phyloP scores from a whole-genome alignment of 2,888 invertebrate genomes.

The Drosophila dives region DNA sequence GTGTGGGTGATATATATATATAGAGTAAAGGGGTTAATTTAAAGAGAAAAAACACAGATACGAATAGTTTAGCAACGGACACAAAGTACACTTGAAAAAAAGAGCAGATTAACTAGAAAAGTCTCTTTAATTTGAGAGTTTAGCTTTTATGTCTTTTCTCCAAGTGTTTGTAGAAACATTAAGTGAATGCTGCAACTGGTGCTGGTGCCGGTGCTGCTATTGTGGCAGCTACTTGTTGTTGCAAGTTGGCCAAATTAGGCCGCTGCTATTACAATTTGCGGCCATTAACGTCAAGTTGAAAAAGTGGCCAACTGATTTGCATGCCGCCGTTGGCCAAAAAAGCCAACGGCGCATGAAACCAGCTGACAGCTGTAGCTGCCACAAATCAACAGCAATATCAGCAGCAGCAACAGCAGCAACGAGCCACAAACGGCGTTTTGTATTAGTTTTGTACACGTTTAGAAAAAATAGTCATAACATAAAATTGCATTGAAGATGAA shows the following conservation, averaged over 20 bases:
- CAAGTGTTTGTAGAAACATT: conserved; percentile 9
- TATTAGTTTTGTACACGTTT: conserved; percentile 56
- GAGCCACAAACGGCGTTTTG: conserved; percentile 63
- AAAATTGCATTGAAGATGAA: conserved; percentile 43
- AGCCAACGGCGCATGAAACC: conserved; percentile 68
- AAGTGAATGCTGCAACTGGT: conserved; percentile 28
- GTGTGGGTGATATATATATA: conserved; percentile 21
- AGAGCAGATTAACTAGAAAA: background rate
- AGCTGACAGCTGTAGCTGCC: conserved; percentile 44
- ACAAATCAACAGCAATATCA: conserved; percentile 12
- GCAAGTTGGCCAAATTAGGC: conserved; percentile 65
- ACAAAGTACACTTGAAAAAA: conserved; percentile 22
- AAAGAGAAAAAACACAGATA: conserved; percentile 35
- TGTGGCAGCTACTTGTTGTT: conserved; percentile 64
- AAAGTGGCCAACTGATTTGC: conserved; percentile 70
- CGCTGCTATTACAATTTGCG: conserved; percentile 73
- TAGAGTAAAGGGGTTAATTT: conserved; percentile 45
- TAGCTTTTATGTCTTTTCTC: background rate
- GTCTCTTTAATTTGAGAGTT: background rate
- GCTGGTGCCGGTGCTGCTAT: conserved; percentile 29
- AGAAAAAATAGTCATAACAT: conserved; percentile 18
- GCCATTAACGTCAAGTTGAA: conserved; percentile 71
- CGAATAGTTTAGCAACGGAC: conserved; percentile 45
- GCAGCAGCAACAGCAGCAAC: conserved; percentile 38
- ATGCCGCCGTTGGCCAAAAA: conserved; percentile 49